These are phyloP conservation scores for Macrotis lagotis DNA, from an alignment of 2,113 vertebrate species.

Conservation along the genomic window DNA sequence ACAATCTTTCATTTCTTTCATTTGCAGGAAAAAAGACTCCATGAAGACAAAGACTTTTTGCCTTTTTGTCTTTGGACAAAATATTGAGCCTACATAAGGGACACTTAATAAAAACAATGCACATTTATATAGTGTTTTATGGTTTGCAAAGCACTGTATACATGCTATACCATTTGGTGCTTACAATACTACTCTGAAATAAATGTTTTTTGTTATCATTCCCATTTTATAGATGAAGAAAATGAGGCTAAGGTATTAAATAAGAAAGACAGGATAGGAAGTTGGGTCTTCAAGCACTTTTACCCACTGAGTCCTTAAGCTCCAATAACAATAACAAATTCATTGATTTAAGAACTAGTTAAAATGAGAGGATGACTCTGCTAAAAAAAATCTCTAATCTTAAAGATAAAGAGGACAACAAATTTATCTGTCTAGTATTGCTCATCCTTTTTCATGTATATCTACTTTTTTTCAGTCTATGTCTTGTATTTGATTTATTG, in stretches of 20 bases:
- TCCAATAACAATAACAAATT: not conserved
- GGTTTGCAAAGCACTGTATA: not conserved
- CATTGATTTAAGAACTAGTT: not conserved
- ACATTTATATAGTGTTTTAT: not conserved
- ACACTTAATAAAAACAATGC: not conserved
- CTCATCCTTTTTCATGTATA: not conserved
- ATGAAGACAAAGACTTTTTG: not conserved
- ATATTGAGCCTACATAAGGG: not conserved
- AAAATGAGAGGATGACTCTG: not conserved
- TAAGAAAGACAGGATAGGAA: not conserved
- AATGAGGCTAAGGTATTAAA: not conserved
- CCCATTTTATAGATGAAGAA: not conserved
- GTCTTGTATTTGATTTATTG: not conserved
- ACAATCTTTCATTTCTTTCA: not conserved
- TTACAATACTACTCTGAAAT: not conserved
- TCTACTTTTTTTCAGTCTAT: not conserved
- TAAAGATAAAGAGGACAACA: not conserved
- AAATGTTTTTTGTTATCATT: not conserved
- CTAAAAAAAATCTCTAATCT: not conserved
- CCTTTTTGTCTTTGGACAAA: not conserved
- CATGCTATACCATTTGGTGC: not conserved
- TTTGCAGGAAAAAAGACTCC: not conserved
- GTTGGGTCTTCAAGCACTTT: not conserved
- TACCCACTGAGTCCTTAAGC: not conserved
- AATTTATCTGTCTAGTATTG: not conserved